Conservation (phyloP, 2,797 vertebrate genomes). For the Gallinago nigripennis region DNA sequence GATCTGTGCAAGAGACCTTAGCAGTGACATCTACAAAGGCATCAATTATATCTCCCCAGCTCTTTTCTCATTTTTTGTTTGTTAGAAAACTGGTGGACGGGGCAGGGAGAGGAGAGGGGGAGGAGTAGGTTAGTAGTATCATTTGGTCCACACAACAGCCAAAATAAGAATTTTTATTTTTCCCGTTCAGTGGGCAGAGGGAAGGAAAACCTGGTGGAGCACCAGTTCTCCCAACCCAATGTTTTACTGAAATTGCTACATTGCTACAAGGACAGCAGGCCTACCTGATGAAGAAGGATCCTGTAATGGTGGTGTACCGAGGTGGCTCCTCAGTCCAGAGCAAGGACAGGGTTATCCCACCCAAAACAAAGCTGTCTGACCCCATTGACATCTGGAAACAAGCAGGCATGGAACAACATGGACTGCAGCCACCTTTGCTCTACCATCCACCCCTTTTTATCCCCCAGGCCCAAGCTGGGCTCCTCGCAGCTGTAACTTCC, state of each 20-base stretch:
- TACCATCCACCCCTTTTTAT: background rate
- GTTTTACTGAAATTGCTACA: background rate
- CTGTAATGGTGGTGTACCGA: background rate
- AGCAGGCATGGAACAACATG: background rate
- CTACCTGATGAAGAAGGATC: background rate
- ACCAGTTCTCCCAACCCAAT: background rate
- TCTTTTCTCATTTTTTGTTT: background rate
- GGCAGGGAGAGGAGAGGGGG: no score
- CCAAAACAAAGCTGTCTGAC: background rate
- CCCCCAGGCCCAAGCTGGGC: background rate
- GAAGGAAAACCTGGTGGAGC: background rate
- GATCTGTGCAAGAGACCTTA: background rate
- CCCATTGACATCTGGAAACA: background rate
- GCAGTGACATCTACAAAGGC: background rate
- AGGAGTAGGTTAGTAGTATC: background rate
- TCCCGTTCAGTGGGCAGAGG: background rate
- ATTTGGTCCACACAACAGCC: background rate
- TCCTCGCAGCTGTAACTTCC: background rate
- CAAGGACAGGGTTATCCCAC: background rate
- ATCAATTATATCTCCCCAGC: background rate
- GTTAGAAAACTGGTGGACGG: no score
- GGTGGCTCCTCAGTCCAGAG: background rate
- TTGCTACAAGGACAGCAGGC: fast-evolving
- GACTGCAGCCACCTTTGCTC: background rate
- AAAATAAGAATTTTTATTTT: background rate